These are phyloP conservation scores for Trachymyrmex cornetzi DNA, from an alignment of 1,140 invertebrate species.

Conservation along the genomic window DNA sequence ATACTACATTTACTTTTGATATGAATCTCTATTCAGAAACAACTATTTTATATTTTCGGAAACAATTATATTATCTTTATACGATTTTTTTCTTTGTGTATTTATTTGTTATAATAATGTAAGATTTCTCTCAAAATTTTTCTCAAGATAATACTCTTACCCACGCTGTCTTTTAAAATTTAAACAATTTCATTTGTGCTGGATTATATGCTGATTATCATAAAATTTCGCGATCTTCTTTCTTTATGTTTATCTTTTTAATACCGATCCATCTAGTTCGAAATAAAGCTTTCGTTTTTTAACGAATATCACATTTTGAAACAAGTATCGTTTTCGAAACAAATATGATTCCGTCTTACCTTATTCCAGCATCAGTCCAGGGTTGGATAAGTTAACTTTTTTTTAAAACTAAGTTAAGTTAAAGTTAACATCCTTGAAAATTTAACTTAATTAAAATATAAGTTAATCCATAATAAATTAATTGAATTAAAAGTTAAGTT, in stretches of 20 bases:
- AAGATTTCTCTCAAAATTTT: neutral
- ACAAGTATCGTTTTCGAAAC: conserved; percentile 5
- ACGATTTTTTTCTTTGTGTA: neutral
- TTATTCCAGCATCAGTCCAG: too few species aligned
- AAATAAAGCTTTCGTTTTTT: neutral
- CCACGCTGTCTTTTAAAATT: neutral
- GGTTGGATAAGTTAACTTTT: too few species aligned
- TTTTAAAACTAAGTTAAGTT: too few species aligned
- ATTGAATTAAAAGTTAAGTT: too few species aligned
- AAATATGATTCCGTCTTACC: neutral
- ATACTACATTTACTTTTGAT: too few species aligned
- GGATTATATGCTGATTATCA: neutral
- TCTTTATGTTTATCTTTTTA: neutral
- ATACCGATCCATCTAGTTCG: too few species aligned
- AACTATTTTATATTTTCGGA: neutral
- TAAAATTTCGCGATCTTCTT: neutral
- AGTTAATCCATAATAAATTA: too few species aligned
- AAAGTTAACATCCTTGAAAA: too few species aligned
- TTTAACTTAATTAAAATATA: too few species aligned
- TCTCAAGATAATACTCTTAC: neutral
- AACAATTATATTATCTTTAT: neutral
- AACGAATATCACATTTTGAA: conserved; percentile 11
- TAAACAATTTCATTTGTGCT: neutral
- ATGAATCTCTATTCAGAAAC: too few species aligned
- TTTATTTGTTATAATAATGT: neutral